Percentiles rank a stretch among this genome's conserved stretches.
Conservation (phyloP, 2,113 vertebrate species). For the Sisor rabdophorus region DNA sequence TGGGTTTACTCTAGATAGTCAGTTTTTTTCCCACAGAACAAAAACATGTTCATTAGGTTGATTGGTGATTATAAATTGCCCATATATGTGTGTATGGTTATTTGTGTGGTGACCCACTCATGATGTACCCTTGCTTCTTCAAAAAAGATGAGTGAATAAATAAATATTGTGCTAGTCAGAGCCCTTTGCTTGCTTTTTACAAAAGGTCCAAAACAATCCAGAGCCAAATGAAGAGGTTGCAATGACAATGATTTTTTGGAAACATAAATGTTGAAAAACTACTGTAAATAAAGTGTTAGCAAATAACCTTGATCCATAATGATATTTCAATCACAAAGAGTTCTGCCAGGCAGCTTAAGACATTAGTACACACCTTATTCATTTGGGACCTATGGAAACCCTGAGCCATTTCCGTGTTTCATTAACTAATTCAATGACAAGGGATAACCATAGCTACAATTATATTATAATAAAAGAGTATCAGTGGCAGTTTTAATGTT, state of each 20-base stretch:
- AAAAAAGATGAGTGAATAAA: too few relatives aligned
- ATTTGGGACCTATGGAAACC: conserved; percentile 44
- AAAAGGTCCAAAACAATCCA: conserved; percentile 39
- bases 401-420: conserved; percentile 49
- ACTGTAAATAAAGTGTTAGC: conserved; percentile 39
- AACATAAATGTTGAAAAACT: conserved; percentile 41
- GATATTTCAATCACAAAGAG: conserved; percentile 36
- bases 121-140: too few relatives aligned
- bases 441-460: conserved; percentile 33
- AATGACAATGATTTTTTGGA: conserved; percentile 46
- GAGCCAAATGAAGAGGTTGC: conserved; percentile 42
- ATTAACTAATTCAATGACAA: conserved; percentile 48
- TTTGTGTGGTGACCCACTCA: too few relatives aligned
- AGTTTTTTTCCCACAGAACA: too few relatives aligned
- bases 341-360: conserved; percentile 35
- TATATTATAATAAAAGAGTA: conserved; percentile 44
- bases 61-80: too few relatives aligned
- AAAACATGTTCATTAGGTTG: too few relatives aligned
- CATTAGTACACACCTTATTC: conserved; percentile 45
- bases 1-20: too few relatives aligned
- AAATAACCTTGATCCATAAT: conserved; percentile 47
- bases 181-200: background rate
- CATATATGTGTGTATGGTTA: too few relatives aligned
- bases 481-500: conserved; percentile 43
- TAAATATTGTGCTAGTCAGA: conserved; percentile 10